Base-by-base conservation (phyloP, 2,888 invertebrate genomes). In the Theodoxus fluviatilis region DNA sequence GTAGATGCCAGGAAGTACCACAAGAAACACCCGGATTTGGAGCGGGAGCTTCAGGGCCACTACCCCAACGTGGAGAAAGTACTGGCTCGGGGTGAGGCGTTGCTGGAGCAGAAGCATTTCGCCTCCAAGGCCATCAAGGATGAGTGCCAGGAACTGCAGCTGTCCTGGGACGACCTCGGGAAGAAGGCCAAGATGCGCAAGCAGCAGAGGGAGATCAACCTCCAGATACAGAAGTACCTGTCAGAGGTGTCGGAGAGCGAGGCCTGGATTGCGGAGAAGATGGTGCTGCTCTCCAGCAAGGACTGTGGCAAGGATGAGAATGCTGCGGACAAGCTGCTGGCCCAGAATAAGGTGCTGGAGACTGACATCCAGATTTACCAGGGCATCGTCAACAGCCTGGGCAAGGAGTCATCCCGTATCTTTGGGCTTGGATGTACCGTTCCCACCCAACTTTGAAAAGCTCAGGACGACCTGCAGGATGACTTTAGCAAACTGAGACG, bases 201-300 rank as follows among this genome's bases (percentile, higher is more conserved):
- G 33, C 33, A 18, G 47, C 92, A 93, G 73, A 90, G 97, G 71
- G 96, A 96, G 78, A 90, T 94, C 74, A 94, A 95, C 0, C 89
- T 96, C 69, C 93, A 93, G 83, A 94, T 95, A 12, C 97, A 97
- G 87, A 94, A 96, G 91, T 96, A 96, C 89, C 94, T 96, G 86
- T 94, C 95, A 0, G 98, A 98, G 86, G 96, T 96, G 0, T 96
- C 97, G 87, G 98, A 98, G 84, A 94, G 96, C 0, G 97, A 98
- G 81, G 95, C 95, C 0, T 98, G 97, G 96, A 91, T 98, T 87
- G 94, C 94, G 78, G 98, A 99, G 87, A 96, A 96, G 88, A 93
- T 94, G 87, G 93, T 96, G 0, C 90, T 99, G 61, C 94, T 96
- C 18, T 91, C 92, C 12, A 94, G 94, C 0, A 91, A 91, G 55